Evolutionary conservation across 2,113 vertebrate genomes (phyloP).

Genomic region (Oreochromis spilurus): DNA sequence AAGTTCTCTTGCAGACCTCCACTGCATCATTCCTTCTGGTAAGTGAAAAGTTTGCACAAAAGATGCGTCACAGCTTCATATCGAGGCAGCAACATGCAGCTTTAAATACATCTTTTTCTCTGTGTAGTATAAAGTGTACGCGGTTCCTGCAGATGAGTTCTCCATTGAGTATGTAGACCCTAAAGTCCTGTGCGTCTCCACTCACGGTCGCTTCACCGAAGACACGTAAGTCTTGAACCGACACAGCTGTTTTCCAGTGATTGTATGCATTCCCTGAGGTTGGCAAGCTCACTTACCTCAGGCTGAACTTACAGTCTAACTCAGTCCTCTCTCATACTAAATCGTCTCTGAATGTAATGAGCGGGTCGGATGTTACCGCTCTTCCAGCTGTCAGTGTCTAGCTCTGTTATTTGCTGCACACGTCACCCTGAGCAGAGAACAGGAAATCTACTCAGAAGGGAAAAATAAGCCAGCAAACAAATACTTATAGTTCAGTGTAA

Average conservation of each 20-base stretch:
- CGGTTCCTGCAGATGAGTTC: conserved; percentile 82
- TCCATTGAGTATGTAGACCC: conserved; percentile 80
- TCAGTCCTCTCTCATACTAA: neutral
- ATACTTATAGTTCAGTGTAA: neutral
- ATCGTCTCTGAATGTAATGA: neutral
- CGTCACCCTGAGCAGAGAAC: neutral
- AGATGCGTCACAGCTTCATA: neutral
- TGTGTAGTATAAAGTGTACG: conserved; percentile 82
- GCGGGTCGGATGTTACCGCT: neutral
- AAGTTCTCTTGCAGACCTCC: conserved; percentile 71
- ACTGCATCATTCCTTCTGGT: conserved; percentile 81
- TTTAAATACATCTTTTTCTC: neutral
- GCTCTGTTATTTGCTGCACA: neutral
- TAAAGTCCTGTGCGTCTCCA: conserved; percentile 81
- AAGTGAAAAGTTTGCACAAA: conserved; percentile 17
- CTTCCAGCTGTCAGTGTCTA: neutral
- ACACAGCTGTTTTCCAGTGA: conserved; percentile 54
- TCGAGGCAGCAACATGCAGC: neutral
- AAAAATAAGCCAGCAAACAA: neutral
- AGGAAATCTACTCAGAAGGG: neutral
- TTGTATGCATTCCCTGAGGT: neutral
- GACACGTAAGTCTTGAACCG: conserved; percentile 55
- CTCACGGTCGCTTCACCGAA: conserved; percentile 71
- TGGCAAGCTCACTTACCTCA: conserved; percentile 3
- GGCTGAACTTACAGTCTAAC: conserved; percentile 1